phyloP scores from a whole-genome alignment of 2,888 invertebrate species.

The Fabriciana adippe region DNA sequence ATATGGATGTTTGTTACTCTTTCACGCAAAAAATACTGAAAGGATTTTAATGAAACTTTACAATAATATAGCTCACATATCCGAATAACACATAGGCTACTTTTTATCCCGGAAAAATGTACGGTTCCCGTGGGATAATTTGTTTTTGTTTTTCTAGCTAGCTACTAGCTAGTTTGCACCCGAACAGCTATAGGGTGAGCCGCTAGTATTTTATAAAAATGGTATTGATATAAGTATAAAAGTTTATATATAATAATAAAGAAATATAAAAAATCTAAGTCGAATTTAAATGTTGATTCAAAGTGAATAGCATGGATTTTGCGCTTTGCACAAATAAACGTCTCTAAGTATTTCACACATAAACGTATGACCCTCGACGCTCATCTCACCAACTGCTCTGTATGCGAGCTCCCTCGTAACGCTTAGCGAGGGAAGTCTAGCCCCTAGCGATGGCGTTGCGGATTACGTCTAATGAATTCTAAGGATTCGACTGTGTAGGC shows the following conservation, averaged over 20 bases:
- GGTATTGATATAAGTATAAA: too few relatives aligned
- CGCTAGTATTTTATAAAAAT: too few relatives aligned
- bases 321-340: slow-evolving; percentile 24
- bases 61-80: too few relatives aligned
- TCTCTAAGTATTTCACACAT: slow-evolving; percentile 34
- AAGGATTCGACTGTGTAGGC: slow-evolving; percentile 46
- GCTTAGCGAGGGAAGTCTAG: slow-evolving; percentile 53
- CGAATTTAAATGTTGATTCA: slow-evolving; percentile 1
- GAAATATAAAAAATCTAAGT: slow-evolving; percentile 2
- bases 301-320: slow-evolving; percentile 1
- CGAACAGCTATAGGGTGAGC: too few relatives aligned
- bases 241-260: not conserved
- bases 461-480: slow-evolving; percentile 56
- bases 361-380: slow-evolving; percentile 37
- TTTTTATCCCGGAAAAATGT: too few relatives aligned
- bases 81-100: too few relatives aligned
- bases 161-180: too few relatives aligned
- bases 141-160: too few relatives aligned
- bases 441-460: slow-evolving; percentile 49
- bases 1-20: too few relatives aligned
- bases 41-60: too few relatives aligned
- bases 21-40: too few relatives aligned
- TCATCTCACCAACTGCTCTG: slow-evolving; percentile 41
- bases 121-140: too few relatives aligned
- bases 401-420: slow-evolving; percentile 48